Evolutionary conservation across 2,113 vertebrate species (phyloP), one percentile per base, ranked within the genome.

Genomic region (Lampris megalopsis): DNA sequence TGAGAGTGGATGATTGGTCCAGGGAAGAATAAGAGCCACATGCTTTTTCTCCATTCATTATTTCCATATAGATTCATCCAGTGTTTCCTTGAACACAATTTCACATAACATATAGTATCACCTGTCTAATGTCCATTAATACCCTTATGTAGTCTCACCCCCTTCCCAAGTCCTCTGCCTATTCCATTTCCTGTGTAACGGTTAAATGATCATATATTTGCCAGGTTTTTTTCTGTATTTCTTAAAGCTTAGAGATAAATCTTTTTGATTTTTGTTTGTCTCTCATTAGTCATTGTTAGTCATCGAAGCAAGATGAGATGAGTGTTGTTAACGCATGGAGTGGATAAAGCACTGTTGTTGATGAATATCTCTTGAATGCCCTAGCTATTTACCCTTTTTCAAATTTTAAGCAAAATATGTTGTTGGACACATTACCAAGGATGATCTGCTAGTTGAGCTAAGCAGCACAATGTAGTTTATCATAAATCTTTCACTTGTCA

Each of bases 1-100:
- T 96, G 95, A 86, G 89, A 88, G 89, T 94, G 95, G 93, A 95
- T 95, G 90, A 95, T 92, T 94, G 93, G 91, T 92, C 92, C 91
- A 93, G 91, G 87, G 80, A 94, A 83, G 66, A 83, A 89, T 88
- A 87, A 90, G 68, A 89, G 70, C 71, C 84, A 85, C 79, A 76
- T 59, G 74, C 85, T 42, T 81, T 87, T 62, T 83, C 71, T 79
- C 81, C 73, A 82, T 84, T 72, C 83, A 85, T 79, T 73, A 47
- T 90, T 59, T 83, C 83, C 76, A 74, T 81, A 54, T 74, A 91
- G 86, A 81, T 53, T 73, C 79, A 86, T 87, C 81, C 82, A 89
- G 81, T 90, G 83, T 90, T 88, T 79, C 68, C 75, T 85, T 84
- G 72, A 89, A 79, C 71, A 81, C 79, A 80, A 42, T 73, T 52